These are phyloP conservation scores for Protomyctophum bolini DNA, from an alignment of 2,113 vertebrate genomes.

Conservation along the genomic window DNA sequence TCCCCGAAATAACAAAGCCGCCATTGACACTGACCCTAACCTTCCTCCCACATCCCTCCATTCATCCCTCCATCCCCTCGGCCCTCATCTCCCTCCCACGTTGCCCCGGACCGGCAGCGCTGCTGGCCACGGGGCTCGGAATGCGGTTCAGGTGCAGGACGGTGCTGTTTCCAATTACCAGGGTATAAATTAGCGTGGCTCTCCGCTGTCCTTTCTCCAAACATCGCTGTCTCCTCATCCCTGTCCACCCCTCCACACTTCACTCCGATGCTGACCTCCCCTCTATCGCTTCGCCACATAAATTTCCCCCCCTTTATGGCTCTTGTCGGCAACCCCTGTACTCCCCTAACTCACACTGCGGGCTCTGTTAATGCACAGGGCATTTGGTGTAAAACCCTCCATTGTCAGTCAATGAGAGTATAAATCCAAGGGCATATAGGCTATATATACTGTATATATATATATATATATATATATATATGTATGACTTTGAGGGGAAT, in stretches of 20 bases:
- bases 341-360: slow-evolving; percentile 57
- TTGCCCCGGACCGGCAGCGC: slow-evolving; percentile 14
- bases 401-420: slow-evolving; percentile 53
- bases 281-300: slow-evolving; percentile 63
- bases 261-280: slow-evolving; percentile 70
- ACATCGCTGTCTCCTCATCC: slow-evolving; percentile 78
- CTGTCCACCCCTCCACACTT: slow-evolving; percentile 72
- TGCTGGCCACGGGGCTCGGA: slow-evolving; percentile 49
- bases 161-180: slow-evolving; percentile 82
- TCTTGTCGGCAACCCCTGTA: slow-evolving; percentile 69
- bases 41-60: slow-evolving; percentile 45
- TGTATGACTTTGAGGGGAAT: slow-evolving; percentile 51
- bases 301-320: slow-evolving; percentile 74
- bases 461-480: no score
- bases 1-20: slow-evolving; percentile 72
- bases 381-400: slow-evolving; percentile 58
- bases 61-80: slow-evolving; percentile 37
- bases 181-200: slow-evolving; percentile 78
- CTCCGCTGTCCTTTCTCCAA: slow-evolving; percentile 77
- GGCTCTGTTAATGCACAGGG: slow-evolving; percentile 47
- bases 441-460: no score
- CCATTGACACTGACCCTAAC: slow-evolving; percentile 77
- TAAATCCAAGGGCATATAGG: slow-evolving; percentile 47
- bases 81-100: slow-evolving; percentile 72
- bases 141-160: slow-evolving; percentile 78